phyloP scores from a whole-genome alignment of 2,888 invertebrate species.

The Adelphocoris suturalis region DNA sequence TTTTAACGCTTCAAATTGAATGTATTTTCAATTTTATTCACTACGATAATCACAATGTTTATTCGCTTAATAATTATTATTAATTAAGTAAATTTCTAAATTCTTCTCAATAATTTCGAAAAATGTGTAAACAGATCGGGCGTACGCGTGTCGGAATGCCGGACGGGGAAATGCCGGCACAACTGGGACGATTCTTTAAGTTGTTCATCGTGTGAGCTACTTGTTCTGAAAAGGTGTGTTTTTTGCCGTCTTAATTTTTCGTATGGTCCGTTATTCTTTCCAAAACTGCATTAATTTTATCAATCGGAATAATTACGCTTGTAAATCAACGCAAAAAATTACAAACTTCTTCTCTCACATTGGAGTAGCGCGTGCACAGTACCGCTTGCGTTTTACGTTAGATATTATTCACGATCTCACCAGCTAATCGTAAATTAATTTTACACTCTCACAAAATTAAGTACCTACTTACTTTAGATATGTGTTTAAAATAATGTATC shows the following conservation, averaged over 20 bases:
- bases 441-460: neutral
- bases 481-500: too few species aligned
- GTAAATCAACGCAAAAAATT: neutral
- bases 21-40: neutral
- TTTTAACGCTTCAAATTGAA: neutral
- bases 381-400: conserved; percentile 50
- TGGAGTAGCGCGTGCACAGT: conserved; percentile 58
- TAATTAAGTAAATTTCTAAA: neutral
- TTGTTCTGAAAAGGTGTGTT: conserved; percentile 64
- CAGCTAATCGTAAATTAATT: neutral
- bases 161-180: conserved; percentile 63
- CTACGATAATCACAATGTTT: neutral
- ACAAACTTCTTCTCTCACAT: conserved; percentile 27
- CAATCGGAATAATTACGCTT: neutral
- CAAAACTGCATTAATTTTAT: neutral
- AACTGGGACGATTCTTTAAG: conserved; percentile 70
- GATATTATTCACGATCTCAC: neutral
- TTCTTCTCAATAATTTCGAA: neutral
- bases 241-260: neutral
- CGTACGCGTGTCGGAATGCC: conserved; percentile 69
- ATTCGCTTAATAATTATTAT: neutral
- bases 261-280: neutral
- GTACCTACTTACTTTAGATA: too few species aligned
- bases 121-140: conserved; percentile 63
- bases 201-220: conserved; percentile 67